phyloP scores from a whole-genome alignment of 2,113 vertebrate species.

The Brachyhypopomus gauderio region DNA sequence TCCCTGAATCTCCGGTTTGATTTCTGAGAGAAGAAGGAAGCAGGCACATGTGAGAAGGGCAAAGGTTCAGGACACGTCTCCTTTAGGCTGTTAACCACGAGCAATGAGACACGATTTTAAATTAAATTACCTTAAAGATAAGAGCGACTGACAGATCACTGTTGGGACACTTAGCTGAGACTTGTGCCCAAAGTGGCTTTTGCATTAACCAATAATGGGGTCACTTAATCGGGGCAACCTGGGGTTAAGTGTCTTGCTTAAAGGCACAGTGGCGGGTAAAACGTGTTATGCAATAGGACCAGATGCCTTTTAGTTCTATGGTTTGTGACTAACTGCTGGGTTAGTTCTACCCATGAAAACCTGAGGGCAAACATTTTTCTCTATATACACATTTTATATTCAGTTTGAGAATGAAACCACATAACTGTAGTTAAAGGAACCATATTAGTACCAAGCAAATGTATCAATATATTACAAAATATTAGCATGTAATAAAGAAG shows the following conservation, averaged over 20 bases:
- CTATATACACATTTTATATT: neutral
- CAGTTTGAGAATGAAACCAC: neutral
- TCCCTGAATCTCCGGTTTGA: slow-evolving; percentile 90
- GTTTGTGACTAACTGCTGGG: neutral
- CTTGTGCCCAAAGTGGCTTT: neutral
- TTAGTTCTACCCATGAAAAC: neutral
- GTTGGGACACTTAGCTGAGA: neutral
- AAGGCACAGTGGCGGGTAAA: neutral
- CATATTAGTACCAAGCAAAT: neutral
- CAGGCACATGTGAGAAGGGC: neutral
- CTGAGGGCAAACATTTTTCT: neutral
- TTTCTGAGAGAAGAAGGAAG: slow-evolving; percentile 75
- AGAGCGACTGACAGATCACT: neutral
- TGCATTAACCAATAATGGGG: neutral
- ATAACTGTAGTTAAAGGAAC: neutral
- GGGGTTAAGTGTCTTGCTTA: neutral
- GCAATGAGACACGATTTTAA: neutral
- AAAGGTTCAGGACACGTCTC: neutral
- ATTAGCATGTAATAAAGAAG: neutral
- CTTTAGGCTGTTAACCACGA: neutral
- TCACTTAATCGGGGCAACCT: neutral
- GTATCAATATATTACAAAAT: neutral
- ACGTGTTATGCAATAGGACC: neutral
- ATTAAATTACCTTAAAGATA: neutral
- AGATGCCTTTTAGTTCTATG: neutral